phyloP scores from a whole-genome alignment of 53 echinoderm and acorn worm species.

The Apostichopus leukothele region DNA sequence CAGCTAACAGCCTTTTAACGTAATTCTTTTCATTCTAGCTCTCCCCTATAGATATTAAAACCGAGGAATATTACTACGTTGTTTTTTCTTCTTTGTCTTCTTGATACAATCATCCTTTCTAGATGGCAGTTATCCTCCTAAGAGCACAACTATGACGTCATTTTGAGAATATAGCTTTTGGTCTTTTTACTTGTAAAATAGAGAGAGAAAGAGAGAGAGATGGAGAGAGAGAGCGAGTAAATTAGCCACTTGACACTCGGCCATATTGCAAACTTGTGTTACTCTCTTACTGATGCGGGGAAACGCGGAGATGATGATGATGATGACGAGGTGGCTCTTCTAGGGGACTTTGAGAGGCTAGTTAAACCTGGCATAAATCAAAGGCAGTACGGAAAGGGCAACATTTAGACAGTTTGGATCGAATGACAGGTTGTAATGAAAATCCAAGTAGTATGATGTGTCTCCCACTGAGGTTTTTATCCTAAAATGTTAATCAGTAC shows the following conservation, averaged over 20 bases:
- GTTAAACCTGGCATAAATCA: conserved; percentile 4
- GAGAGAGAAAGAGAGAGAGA: neutral
- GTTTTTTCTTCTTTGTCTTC: too few species aligned
- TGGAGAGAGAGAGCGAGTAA: too few species aligned
- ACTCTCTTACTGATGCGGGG: neutral
- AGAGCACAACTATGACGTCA: neutral
- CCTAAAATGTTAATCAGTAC: too few species aligned
- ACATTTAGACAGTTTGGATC: conserved; percentile 15
- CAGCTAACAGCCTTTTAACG: too few species aligned
- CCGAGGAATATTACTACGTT: too few species aligned
- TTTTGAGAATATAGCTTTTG: neutral
- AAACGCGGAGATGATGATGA: neutral
- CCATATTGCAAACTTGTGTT: neutral
- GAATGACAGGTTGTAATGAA: conserved; percentile 26
- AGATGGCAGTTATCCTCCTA: neutral
- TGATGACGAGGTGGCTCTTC: neutral
- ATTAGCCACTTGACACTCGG: neutral
- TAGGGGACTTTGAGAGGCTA: neutral
- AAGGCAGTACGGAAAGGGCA: neutral
- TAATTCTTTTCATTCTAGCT: too few species aligned
- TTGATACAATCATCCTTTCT: neutral
- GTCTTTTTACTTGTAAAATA: neutral
- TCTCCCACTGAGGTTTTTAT: too few species aligned
- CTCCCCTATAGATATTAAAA: too few species aligned
- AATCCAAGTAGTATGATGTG: neutral